A percentile compares a stretch with the other conserved stretches of the same genome.
Evolutionary conservation across 2,888 invertebrate genomes (phyloP).

Genomic region (Hydriomena furcata): DNA sequence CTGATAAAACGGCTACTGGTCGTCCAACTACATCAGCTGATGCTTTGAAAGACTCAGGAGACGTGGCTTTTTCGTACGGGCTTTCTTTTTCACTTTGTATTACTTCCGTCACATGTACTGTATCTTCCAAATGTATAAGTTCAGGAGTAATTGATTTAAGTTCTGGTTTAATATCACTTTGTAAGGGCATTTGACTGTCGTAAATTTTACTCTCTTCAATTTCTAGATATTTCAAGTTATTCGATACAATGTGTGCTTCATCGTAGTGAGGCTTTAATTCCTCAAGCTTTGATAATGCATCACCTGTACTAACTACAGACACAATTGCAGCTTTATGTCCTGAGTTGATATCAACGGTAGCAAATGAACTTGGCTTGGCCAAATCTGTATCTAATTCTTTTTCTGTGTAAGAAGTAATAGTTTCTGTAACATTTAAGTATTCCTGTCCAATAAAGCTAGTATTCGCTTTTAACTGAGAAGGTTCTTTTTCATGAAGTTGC

Average conservation of each 20-base stretch:
- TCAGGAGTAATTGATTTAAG: constrained; percentile 55
- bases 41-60: constrained; percentile 58
- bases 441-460: constrained; percentile 81
- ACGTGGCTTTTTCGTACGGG: constrained; percentile 38
- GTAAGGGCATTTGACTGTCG: constrained; percentile 68
- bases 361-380: constrained; percentile 69
- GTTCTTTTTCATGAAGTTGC: constrained; percentile 80
- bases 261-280: constrained; percentile 49
- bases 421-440: constrained; percentile 85
- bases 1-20: constrained; percentile 78
- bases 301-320: constrained; percentile 70
- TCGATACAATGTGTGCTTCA: constrained; percentile 62
- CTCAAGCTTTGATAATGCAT: constrained; percentile 54
- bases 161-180: constrained; percentile 46
- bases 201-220: constrained; percentile 67
- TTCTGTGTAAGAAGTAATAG: constrained; percentile 78
- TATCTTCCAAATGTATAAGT: constrained; percentile 53
- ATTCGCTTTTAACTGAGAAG: constrained; percentile 77
- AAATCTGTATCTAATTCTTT: constrained; percentile 62
- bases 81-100: constrained; percentile 69
- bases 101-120: constrained; percentile 61
- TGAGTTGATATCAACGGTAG: constrained; percentile 75
- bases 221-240: constrained; percentile 57
- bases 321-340: constrained; percentile 79
- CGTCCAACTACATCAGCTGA: constrained; percentile 69